Evolutionary conservation across 2,888 invertebrate genomes (phyloP), one percentile per base, ranked within the genome.

Genomic region (Diachrysia chrysitis): DNA sequence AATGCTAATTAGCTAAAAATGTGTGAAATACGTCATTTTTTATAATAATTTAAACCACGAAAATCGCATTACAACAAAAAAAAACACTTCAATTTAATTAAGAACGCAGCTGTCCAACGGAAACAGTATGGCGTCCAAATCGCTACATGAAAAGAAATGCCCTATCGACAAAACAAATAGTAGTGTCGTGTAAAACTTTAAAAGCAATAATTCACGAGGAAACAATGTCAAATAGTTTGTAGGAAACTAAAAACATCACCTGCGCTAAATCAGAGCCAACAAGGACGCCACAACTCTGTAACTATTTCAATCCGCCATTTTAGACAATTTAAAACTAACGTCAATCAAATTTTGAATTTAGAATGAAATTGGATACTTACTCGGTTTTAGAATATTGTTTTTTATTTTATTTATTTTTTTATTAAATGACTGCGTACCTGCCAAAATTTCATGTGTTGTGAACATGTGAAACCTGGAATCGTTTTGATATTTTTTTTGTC

Each of bases 171-270:
- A 69, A 79, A 79, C 71, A 77, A 81, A 80, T 81, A 66, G 77
- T 65, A n/a, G 35, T 71, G 77, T 79, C 79, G 51, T 79, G 69
- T 74, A 58, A 72, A 71, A 75, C 72, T 79, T 57, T 75, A 29
- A 42, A 35, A 59, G 56, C 55, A 51, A 77, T 81, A 73, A 71
- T 58, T 81, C 79, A 81, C 72, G n/a, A n/a, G 54, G 6, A 61
- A 71, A 79, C 66, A 81, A 81, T 77, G 79, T 73, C 74, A 79
- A 63, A 75, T 65, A 55, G 67, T 65, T 46, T 58, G 71, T 66
- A 60, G 68, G 66, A 70, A 66, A 64, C 42, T 66, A 60, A 61
- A 64, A 55, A 76, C 69, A 73, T 74, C 64, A 80, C 80, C 81
- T 80, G 80, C 70, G 63, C 61, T 79, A 69, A 69, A 78, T 74